These are phyloP conservation scores for Eledona agricola DNA, from an alignment of 2,888 invertebrate species.

Conservation along the genomic window DNA sequence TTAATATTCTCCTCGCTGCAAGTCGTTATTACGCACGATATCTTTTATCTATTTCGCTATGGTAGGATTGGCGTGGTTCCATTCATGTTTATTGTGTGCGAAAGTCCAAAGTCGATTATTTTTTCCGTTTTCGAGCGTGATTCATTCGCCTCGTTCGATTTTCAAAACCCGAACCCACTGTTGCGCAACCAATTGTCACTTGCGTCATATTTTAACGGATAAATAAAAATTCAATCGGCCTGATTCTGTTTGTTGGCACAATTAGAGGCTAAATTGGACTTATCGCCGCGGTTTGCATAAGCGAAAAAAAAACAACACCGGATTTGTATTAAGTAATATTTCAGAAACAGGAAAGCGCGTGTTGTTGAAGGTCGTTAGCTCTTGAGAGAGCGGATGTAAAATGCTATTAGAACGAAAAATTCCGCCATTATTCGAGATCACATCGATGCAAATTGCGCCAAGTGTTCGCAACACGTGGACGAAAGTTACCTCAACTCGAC, in stretches of 20 bases:
- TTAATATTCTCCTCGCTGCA: conserved; percentile 19
- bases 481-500: too few relatives aligned
- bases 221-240: too few relatives aligned
- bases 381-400: conserved; percentile 10
- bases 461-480: too few relatives aligned
- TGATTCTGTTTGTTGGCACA: conserved; percentile 1
- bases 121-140: too few relatives aligned
- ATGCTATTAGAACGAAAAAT: conserved; percentile 8
- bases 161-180: too few relatives aligned
- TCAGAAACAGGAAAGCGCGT: neutral
- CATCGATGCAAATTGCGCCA: too few relatives aligned
- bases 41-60: conserved; percentile 20
- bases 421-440: too few relatives aligned
- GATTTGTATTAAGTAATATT: neutral
- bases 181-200: too few relatives aligned
- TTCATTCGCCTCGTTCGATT: too few relatives aligned
- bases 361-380: conserved; percentile 9
- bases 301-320: neutral
- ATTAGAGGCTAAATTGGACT: conserved; percentile 1
- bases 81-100: conserved; percentile 24
- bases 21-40: conserved; percentile 24
- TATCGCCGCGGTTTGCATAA: too few relatives aligned
- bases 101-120: conserved; percentile 19
- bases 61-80: conserved; percentile 16
- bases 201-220: too few relatives aligned